phyloP scores from a whole-genome alignment of 2,888 invertebrate genomes.

The Agrilus cyanescens region DNA sequence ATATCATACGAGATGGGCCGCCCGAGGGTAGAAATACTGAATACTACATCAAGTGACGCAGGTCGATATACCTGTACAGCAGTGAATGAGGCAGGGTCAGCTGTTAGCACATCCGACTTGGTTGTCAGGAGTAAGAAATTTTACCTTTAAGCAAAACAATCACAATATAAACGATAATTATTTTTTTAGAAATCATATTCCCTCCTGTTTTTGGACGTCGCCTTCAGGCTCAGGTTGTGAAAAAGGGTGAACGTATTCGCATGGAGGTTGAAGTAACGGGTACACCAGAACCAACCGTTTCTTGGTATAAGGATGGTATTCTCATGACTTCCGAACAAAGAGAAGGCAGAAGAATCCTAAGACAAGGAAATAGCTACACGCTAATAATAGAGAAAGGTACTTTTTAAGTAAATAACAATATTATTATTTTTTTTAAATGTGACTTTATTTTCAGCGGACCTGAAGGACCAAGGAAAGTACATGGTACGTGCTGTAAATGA shows the following conservation, averaged over 20 bases:
- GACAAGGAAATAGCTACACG: constrained; percentile 56
- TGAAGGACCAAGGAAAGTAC: constrained; percentile 62
- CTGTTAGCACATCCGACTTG: constrained; percentile 68
- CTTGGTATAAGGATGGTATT: constrained; percentile 61
- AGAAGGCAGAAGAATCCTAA: constrained; percentile 42
- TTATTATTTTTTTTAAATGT: constrained; percentile 1
- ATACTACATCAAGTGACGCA: constrained; percentile 53
- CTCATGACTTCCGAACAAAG: constrained; percentile 44
- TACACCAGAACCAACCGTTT: constrained; percentile 59
- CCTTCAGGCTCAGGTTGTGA: constrained; percentile 62
- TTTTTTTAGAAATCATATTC: constrained; percentile 57
- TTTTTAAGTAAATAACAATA: background rate
- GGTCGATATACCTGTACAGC: constrained; percentile 74
- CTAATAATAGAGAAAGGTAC: constrained; percentile 61
- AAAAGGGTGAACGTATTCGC: constrained; percentile 55
- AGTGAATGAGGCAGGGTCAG: constrained; percentile 57
- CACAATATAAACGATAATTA: background rate
- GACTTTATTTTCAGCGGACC: constrained; percentile 36
- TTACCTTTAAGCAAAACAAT: background rate
- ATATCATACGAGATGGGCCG: constrained; percentile 51
- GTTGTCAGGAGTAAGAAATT: constrained; percentile 59
- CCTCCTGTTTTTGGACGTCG: constrained; percentile 71
- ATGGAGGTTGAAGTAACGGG: constrained; percentile 74
- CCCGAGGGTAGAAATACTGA: constrained; percentile 53
- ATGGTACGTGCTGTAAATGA: constrained; percentile 63